Evolutionary conservation across 2,888 invertebrate genomes (phyloP).

Genomic region (Balanococcus diminutus): DNA sequence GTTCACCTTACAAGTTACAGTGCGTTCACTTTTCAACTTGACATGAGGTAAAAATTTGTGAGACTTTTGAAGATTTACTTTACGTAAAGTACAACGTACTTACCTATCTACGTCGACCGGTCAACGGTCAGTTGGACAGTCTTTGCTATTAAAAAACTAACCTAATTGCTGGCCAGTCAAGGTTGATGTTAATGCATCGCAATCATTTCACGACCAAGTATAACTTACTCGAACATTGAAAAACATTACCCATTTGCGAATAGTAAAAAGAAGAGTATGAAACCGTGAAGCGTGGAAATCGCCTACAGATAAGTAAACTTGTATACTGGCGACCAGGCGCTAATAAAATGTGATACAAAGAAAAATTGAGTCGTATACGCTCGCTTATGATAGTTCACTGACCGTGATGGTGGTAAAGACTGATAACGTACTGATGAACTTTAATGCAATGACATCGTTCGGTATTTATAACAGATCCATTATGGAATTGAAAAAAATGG

Average conservation of each 20-base stretch:
- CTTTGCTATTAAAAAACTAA: not conserved
- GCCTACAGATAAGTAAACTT: constrained; percentile 34
- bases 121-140: constrained; percentile 14
- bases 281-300: constrained; percentile 36
- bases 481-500: not conserved
- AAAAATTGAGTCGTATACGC: constrained; percentile 23
- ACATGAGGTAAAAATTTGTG: not conserved
- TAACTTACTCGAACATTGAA: not conserved
- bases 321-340: not conserved
- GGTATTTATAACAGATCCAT: constrained; percentile 1
- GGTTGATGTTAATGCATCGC: not conserved
- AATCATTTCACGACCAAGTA: constrained; percentile 35
- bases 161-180: constrained; percentile 13
- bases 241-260: not conserved
- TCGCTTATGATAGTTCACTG: constrained; percentile 41
- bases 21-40: not conserved
- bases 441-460: constrained; percentile 44
- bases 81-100: not conserved
- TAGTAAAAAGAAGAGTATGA: not conserved
- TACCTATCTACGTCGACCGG: not conserved
- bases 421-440: constrained; percentile 50
- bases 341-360: constrained; percentile 37
- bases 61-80: constrained; percentile 9
- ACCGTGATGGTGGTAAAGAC: constrained; percentile 45
- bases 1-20: not conserved